Percentiles rank a stretch among this genome's conserved stretches.
Conservation (phyloP, 2,888 invertebrate species). For the Cephus spinipes region DNA sequence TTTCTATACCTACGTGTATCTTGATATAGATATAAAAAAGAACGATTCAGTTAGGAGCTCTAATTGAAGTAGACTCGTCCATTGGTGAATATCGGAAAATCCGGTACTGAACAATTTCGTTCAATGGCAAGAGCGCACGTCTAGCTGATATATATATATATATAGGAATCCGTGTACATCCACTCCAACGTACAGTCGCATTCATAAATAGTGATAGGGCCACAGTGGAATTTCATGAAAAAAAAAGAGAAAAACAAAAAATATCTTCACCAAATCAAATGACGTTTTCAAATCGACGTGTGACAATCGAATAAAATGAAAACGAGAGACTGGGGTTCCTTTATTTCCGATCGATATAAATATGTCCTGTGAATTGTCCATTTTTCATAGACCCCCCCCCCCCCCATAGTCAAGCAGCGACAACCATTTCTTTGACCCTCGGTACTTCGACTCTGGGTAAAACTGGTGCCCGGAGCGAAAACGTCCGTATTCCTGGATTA, state of each 20-base stretch:
- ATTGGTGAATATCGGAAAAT: conserved; percentile 12
- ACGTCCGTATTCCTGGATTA: neutral
- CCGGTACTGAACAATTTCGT: conserved; percentile 8
- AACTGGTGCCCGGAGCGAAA: neutral
- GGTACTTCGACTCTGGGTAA: neutral
- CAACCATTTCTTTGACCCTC: neutral
- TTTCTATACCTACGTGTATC: neutral
- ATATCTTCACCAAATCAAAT: conserved; percentile 36
- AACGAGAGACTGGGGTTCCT: neutral
- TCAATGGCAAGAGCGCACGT: neutral
- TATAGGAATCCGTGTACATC: conserved; percentile 9
- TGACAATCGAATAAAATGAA: neutral
- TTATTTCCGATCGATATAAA: neutral
- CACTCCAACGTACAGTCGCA: conserved; percentile 18
- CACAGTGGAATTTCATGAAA: conserved; percentile 7
- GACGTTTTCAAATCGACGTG: conserved; percentile 34
- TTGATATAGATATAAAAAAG: conserved; percentile 5
- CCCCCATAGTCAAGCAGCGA: neutral
- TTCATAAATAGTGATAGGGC: neutral
- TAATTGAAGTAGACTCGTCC: conserved; percentile 44
- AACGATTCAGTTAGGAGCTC: conserved; percentile 45
- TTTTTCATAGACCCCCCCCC: neutral
- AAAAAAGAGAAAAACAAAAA: neutral
- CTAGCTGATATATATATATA: neutral
- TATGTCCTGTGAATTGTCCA: neutral